Base-by-base conservation (phyloP, 2,113 vertebrate genomes). In the Pedionomus torquatus region DNA sequence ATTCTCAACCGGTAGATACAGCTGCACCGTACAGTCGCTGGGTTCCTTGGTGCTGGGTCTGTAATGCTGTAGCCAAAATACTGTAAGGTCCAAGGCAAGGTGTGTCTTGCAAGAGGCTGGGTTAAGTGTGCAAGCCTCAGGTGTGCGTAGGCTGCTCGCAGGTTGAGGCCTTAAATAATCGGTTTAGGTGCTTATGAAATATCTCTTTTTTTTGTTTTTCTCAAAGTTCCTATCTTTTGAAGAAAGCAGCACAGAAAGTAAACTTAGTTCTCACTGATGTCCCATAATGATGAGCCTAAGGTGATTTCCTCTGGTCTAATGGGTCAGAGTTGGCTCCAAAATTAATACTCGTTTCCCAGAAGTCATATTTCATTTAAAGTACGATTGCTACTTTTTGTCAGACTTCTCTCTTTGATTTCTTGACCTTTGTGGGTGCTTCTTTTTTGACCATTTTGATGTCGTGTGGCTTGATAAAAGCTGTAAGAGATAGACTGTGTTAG, bases 401-500 rank as follows among this genome's bases (percentile, higher is more conserved):
- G n/a, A 23, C 61, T 61, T 69, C 78, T 80, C 19, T 37, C 51
- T 23, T 11, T 60, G 61, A 33, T 71, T 88, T 54, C 14, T 41
- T 95, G 23, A 43, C 58, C 26, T 68, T 90, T 83, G 31, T 87
- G 13, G 15, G 49, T 78, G 49, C 19, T 0, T 17, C n/a, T 79
- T 91, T 86, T 85, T 66, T 94, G 2, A 71, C 49, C 87, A 41
- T 85, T 96, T 95, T 76, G 43, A 31, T 87, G 90, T 86, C 80
- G 31, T 90, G 21, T 44, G 58, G 72, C 91, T 95, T 95, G 91
- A 81, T 97, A 88, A 91, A 97, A 97, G 71, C 61, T 83, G 43
- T 90, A 49, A 49, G 51, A 48, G 12, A 31, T 39, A 41, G 31
- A 48, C 49, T 70, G 37, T 83, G 71, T 95, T 93, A 88, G 91